A percentile compares a stretch with the other conserved stretches of the same genome.
phyloP scores from a whole-genome alignment of 2,113 vertebrate genomes.

The Mesembrinibis cayennensis region DNA sequence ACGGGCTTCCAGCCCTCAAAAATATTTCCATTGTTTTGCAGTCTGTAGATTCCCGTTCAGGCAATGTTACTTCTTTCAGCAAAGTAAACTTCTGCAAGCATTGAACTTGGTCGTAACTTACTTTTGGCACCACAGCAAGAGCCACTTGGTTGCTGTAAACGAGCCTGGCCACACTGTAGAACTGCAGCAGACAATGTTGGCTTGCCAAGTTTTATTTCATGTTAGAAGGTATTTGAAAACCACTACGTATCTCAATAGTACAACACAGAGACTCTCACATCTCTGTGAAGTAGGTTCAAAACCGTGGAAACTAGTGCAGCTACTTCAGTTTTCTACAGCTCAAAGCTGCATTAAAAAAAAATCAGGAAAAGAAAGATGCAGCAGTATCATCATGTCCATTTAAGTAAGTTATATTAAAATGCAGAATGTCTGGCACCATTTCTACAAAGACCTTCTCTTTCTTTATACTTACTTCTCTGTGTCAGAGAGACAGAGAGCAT shows the following conservation, averaged over 20 bases:
- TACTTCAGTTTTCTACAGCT: background rate
- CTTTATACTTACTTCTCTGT: background rate
- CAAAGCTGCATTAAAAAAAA: background rate
- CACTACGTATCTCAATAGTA: accelerated
- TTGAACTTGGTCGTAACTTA: background rate
- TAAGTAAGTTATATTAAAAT: background rate
- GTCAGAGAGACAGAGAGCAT: background rate
- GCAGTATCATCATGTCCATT: background rate
- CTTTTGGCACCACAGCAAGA: background rate
- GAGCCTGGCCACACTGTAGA: background rate
- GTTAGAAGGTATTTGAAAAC: background rate
- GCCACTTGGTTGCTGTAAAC: background rate
- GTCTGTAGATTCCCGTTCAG: background rate
- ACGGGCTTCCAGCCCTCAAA: background rate
- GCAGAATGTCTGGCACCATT: background rate
- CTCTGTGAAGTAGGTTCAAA: background rate
- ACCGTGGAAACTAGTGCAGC: background rate
- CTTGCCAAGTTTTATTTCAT: background rate
- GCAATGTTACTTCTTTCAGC: background rate
- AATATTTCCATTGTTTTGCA: background rate
- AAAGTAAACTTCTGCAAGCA: background rate
- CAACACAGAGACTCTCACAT: background rate
- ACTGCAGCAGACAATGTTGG: background rate
- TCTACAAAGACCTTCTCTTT: background rate
- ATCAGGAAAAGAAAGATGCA: background rate